Percentiles rank a stretch among this genome's conserved stretches.
Conservation (phyloP, 2,888 invertebrate genomes). For the Malthinus seriepunctatus region DNA sequence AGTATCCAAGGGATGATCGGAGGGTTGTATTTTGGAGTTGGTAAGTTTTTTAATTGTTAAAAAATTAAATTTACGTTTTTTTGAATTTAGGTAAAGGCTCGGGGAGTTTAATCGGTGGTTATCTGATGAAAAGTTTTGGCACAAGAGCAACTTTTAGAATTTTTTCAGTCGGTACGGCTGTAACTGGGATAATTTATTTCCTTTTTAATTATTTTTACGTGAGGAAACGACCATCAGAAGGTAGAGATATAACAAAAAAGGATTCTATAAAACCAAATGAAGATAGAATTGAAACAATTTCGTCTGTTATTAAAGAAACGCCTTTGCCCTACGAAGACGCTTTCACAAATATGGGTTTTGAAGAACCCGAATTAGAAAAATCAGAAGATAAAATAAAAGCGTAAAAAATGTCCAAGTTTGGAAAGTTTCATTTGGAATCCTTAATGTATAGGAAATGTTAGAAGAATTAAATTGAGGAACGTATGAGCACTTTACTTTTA, state of each 20-base stretch:
- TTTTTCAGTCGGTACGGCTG: slow-evolving; percentile 64
- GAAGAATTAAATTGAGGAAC: no score
- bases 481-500: no score
- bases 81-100: slow-evolving; percentile 69
- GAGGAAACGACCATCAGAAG: slow-evolving; percentile 59
- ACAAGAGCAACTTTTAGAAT: slow-evolving; percentile 73
- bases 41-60: slow-evolving; percentile 52
- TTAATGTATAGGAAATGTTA: no score
- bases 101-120: slow-evolving; percentile 76
- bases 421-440: no score
- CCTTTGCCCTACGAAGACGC: slow-evolving; percentile 46
- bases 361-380: slow-evolving; percentile 43
- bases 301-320: slow-evolving; percentile 33
- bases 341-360: slow-evolving; percentile 46
- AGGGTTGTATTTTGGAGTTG: slow-evolving; percentile 80
- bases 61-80: neutral
- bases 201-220: slow-evolving; percentile 70
- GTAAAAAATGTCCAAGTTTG: no score
- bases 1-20: slow-evolving; percentile 77
- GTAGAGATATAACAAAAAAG: slow-evolving; percentile 64
- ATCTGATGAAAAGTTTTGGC: slow-evolving; percentile 72
- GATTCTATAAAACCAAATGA: slow-evolving; percentile 45
- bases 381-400: slow-evolving; percentile 3
- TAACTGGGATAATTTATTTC: slow-evolving; percentile 70
- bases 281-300: slow-evolving; percentile 25